Percentiles rank a stretch among this genome's conserved stretches.
phyloP scores from a whole-genome alignment of 2,113 vertebrate genomes.

The Oryzias woworae region DNA sequence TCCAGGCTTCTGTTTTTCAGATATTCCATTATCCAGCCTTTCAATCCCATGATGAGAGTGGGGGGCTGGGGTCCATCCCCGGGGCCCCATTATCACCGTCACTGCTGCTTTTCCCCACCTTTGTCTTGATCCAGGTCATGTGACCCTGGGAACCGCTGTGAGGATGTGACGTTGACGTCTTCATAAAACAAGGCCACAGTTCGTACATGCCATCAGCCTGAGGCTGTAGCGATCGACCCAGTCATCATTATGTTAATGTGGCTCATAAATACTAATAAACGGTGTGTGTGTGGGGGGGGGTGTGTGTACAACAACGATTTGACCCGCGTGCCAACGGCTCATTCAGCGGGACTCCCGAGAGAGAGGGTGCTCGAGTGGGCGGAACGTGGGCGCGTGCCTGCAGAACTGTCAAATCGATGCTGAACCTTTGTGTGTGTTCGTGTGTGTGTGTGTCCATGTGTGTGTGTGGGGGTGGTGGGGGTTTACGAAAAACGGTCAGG shows the following conservation, averaged over 20 bases:
- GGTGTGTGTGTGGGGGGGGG: neutral
- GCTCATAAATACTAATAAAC: constrained; percentile 77
- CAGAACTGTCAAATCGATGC: constrained; percentile 59
- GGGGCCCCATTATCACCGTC: constrained; percentile 39
- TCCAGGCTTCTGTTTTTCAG: constrained; percentile 62
- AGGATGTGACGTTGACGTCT: constrained; percentile 68
- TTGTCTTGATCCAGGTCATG: constrained; percentile 26
- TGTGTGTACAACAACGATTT: neutral
- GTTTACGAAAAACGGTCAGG: no score
- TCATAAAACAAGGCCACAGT: constrained; percentile 64
- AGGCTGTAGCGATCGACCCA: constrained; percentile 56
- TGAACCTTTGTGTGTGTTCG: no score
- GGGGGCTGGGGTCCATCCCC: constrained; percentile 37
- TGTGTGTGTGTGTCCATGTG: no score
- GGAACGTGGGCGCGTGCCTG: constrained; percentile 25
- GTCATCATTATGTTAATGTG: constrained; percentile 23
- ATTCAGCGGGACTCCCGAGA: constrained; percentile 66
- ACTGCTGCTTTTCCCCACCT: constrained; percentile 42
- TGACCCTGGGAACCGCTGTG: constrained; percentile 59
- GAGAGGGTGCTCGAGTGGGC: constrained; percentile 18
- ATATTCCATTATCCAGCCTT: constrained; percentile 69
- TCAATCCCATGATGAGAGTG: constrained; percentile 60
- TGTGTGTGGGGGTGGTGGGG: no score
- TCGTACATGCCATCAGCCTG: constrained; percentile 62
- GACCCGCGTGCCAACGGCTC: constrained; percentile 44